phyloP scores from a whole-genome alignment of 2,888 invertebrate species.

The Hypomecis punctinalis region DNA sequence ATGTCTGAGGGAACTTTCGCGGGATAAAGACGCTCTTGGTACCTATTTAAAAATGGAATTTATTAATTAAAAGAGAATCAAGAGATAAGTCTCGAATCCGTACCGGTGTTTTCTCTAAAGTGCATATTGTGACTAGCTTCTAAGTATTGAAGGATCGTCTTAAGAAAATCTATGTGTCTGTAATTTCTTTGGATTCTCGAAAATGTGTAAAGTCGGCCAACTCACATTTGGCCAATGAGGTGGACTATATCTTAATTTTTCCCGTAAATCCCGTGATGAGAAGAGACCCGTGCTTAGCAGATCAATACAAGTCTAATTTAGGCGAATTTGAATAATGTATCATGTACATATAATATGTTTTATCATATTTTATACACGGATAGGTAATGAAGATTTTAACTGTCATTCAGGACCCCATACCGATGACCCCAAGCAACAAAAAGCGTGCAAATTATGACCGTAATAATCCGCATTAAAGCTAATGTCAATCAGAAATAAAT shows the following conservation, averaged over 20 bases:
- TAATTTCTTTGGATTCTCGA: no score
- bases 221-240: no score
- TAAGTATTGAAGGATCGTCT: no score
- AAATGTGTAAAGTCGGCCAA: no score
- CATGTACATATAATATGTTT: no score
- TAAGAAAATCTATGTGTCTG: no score
- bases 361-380: not conserved
- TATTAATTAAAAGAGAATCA: not conserved
- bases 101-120: no score
- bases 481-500: constrained; percentile 37
- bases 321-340: not conserved
- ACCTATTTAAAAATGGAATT: not conserved
- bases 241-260: no score
- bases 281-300: no score
- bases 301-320: no score
- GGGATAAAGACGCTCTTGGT: constrained; percentile 7
- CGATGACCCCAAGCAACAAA: constrained; percentile 22
- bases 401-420: constrained; percentile 18
- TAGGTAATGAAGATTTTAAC: not conserved
- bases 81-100: not conserved
- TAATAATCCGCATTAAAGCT: constrained; percentile 36
- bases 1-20: constrained; percentile 25
- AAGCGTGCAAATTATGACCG: constrained; percentile 32
- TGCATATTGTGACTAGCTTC: no score
- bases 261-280: no score